Percentiles rank a stretch among this genome's conserved stretches.
These are phyloP conservation scores for Mustela nigripes DNA, from an alignment of 2,113 vertebrate species.

Conservation along the genomic window DNA sequence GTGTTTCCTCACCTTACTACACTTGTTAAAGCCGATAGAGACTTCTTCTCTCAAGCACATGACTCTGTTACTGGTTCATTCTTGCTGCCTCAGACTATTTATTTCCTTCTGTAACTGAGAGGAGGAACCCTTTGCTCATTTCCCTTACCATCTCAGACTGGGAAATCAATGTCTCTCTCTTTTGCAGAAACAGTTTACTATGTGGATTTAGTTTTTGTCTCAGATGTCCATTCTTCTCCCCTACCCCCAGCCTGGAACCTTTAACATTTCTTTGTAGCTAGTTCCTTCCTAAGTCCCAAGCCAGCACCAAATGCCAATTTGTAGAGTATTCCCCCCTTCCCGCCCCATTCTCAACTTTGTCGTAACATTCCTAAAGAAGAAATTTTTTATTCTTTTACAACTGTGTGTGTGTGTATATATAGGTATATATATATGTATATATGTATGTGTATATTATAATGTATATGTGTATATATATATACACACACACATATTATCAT, in stretches of 20 bases:
- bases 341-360: not conserved
- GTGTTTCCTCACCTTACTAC: not conserved
- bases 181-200: not conserved
- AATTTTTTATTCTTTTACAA: not conserved
- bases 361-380: not conserved
- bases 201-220: not conserved
- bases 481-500: no score
- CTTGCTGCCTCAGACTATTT: not conserved
- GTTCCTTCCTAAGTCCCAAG: not conserved
- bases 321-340: not conserved
- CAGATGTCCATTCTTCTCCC: not conserved
- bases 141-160: not conserved
- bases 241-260: not conserved
- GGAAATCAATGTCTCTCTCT: not conserved
- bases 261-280: not conserved
- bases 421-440: no score
- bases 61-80: not conserved
- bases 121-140: not conserved
- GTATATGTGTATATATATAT: no score
- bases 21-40: not conserved
- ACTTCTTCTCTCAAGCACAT: not conserved
- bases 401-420: not conserved
- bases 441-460: no score
- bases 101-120: not conserved
- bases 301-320: not conserved